These are phyloP conservation scores for Macaria liturata DNA, from an alignment of 2,888 invertebrate species.

Conservation along the genomic window DNA sequence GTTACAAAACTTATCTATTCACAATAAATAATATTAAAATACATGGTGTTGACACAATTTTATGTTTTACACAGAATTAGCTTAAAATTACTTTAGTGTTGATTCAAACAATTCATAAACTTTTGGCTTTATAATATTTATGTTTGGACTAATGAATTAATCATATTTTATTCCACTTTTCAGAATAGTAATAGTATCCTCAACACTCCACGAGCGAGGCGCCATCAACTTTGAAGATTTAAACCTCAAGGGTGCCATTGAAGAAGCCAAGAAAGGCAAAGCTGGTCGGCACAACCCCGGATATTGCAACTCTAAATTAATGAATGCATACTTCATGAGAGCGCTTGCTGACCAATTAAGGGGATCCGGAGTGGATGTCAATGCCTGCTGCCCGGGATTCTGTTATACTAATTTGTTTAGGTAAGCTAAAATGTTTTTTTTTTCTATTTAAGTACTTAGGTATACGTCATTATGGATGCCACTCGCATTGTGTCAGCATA, in stretches of 20 bases:
- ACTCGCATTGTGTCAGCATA: no score
- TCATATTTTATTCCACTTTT: conserved; percentile 46
- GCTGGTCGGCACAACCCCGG: conserved; percentile 76
- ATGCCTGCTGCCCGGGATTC: conserved; percentile 91
- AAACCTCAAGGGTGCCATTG: conserved; percentile 81
- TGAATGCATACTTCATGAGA: conserved; percentile 88
- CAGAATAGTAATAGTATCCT: conserved; percentile 89
- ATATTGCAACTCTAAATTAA: conserved; percentile 91
- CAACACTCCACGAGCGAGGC: conserved; percentile 87
- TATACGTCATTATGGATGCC: no score
- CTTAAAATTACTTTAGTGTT: no score
- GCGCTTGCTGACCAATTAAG: conserved; percentile 84
- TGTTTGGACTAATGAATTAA: no score
- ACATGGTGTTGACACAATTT: no score
- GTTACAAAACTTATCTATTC: no score
- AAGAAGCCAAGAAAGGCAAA: conserved; percentile 58
- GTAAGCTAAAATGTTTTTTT: conserved; percentile 58
- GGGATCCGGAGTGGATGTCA: conserved; percentile 84
- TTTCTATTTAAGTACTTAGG: no score
- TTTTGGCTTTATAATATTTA: no score
- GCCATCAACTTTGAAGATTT: conserved; percentile 87
- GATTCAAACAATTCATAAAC: no score
- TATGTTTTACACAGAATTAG: no score
- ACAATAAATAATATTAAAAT: no score
- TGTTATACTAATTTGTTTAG: conserved; percentile 90